Evolutionary conservation across 2,888 invertebrate genomes (phyloP).

Genomic region (Drosophila macrothrix): DNA sequence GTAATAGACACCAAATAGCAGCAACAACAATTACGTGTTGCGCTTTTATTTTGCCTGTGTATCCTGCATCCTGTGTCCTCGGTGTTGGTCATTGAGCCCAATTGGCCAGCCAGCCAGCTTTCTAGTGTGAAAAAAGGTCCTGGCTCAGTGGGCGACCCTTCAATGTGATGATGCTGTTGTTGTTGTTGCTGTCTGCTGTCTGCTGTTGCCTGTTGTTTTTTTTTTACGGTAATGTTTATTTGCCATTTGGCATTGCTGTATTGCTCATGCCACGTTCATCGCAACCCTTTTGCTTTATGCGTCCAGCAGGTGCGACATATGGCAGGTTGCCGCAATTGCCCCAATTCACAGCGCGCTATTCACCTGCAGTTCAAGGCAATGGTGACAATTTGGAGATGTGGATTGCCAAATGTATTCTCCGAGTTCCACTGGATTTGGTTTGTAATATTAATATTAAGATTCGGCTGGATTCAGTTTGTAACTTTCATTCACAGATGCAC

Average conservation of each 20-base stretch:
- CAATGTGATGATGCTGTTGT: constrained; percentile 41
- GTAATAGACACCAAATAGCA: constrained; percentile 32
- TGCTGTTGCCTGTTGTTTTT: neutral
- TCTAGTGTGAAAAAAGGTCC: constrained; percentile 22
- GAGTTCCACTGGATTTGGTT: neutral
- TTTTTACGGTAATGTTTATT: constrained; percentile 18
- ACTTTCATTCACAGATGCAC: no score
- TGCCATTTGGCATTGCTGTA: constrained; percentile 40
- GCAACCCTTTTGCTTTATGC: constrained; percentile 55
- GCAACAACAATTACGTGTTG: constrained; percentile 72
- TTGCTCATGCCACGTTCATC: constrained; percentile 43
- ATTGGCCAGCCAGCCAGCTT: constrained; percentile 28
- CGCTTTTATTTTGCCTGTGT: constrained; percentile 66
- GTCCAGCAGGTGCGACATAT: constrained; percentile 74
- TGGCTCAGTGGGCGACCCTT: constrained; percentile 50
- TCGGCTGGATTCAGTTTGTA: no score
- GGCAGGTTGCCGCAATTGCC: constrained; percentile 78
- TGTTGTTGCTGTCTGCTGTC: neutral
- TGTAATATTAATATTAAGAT: neutral
- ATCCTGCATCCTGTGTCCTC: constrained; percentile 4
- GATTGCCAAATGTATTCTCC: neutral
- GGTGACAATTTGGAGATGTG: neutral
- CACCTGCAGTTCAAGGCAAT: neutral
- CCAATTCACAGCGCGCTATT: constrained; percentile 21
- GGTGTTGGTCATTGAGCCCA: constrained; percentile 10